Evolutionary conservation across 2,888 invertebrate genomes (phyloP).

Genomic region (Celastrina argiolus): DNA sequence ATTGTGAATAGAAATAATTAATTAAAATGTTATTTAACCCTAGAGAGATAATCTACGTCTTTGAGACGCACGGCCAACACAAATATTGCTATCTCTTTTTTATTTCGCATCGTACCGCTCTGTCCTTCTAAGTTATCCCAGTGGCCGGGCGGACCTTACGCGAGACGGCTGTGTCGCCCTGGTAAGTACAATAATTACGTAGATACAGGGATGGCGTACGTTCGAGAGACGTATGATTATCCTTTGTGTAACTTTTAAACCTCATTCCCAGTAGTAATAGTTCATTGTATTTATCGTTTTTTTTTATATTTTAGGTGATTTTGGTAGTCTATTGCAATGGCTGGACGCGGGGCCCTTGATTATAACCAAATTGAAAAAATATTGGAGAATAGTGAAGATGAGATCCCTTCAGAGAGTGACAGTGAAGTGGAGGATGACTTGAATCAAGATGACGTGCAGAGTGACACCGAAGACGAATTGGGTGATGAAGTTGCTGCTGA

Average conservation of each 20-base stretch:
- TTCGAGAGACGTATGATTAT: no score
- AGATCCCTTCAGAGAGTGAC: not conserved
- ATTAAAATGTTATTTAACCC: no score
- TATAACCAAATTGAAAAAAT: no score
- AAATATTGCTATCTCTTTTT: conserved; percentile 8
- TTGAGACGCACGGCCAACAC: no score
- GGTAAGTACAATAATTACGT: no score
- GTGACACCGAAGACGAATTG: not conserved
- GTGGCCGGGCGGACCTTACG: not conserved
- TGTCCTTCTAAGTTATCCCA: not conserved
- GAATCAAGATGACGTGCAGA: conserved; percentile 5
- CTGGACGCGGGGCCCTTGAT: conserved; percentile 14
- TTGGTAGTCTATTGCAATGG: conserved; percentile 14
- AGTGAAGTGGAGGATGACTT: conserved; percentile 7
- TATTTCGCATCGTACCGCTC: conserved; percentile 19
- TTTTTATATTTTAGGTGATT: conserved; percentile 3
- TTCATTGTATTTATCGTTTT: conserved; percentile 16
- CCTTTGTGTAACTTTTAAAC: no score
- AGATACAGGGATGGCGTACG: no score
- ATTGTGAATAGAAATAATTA: no score
- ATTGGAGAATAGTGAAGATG: conserved; percentile 15
- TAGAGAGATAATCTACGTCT: no score
- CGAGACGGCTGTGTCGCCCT: no score
- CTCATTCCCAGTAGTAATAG: no score
- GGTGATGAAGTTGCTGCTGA: no score